Percentiles rank a stretch among this genome's conserved stretches.
These are phyloP conservation scores for Acrobasis suavella DNA, from an alignment of 2,888 invertebrate genomes.

Conservation along the genomic window DNA sequence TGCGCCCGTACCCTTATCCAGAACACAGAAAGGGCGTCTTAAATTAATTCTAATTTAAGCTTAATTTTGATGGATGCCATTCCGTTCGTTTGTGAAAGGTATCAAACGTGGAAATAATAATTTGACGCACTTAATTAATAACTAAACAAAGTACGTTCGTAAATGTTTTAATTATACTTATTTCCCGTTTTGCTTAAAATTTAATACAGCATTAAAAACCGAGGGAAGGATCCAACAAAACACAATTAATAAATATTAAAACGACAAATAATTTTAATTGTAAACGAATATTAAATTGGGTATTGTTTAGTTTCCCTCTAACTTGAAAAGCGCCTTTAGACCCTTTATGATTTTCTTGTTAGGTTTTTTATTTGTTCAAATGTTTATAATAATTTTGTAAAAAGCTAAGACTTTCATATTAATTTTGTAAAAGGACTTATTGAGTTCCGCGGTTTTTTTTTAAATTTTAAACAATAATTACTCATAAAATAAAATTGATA, in stretches of 20 bases:
- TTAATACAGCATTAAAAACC: background rate
- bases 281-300: no score
- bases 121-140: background rate
- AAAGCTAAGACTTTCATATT: no score
- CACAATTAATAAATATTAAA: no score
- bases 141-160: background rate
- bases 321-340: no score
- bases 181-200: background rate
- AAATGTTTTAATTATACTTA: background rate
- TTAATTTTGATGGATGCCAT: background rate
- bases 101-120: slow-evolving; percentile 2
- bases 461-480: no score
- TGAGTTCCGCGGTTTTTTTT: no score
- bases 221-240: background rate
- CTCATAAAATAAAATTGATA: no score
- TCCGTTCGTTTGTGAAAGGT: background rate
- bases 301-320: no score
- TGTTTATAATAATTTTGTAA: no score
- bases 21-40: background rate
- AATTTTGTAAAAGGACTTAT: no score
- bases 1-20: background rate
- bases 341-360: no score
- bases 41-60: background rate
- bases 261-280: background rate
- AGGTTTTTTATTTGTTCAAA: no score